These are phyloP conservation scores for Dendroctonus valens DNA, from an alignment of 1,140 invertebrate genomes.

Conservation along the genomic window DNA sequence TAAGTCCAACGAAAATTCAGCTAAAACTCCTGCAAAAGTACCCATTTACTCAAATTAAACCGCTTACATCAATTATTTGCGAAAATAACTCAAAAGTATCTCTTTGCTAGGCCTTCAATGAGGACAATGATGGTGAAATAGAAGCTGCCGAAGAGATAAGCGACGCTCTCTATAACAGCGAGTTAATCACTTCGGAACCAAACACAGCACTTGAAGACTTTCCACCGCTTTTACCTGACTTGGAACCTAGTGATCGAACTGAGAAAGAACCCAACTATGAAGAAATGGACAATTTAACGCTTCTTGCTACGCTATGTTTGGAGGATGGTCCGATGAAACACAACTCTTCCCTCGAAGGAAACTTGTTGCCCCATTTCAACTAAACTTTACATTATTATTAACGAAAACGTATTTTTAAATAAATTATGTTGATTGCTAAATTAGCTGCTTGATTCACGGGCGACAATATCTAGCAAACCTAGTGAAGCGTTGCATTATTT, in stretches of 20 bases:
- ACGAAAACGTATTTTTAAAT: no score
- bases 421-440: no score
- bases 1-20: no score
- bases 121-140: conserved; percentile 15
- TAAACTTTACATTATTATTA: neutral
- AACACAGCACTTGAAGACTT: conserved; percentile 22
- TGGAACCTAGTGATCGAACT: conserved; percentile 16
- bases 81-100: neutral
- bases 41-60: no score
- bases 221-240: conserved; percentile 36
- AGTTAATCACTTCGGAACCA: conserved; percentile 4
- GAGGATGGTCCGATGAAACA: conserved; percentile 33
- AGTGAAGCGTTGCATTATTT: no score
- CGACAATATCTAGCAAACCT: no score
- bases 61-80: no score
- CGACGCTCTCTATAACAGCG: neutral
- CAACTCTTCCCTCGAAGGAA: neutral
- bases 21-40: no score
- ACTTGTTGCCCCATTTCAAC: conserved; percentile 10
- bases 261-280: conserved; percentile 47
- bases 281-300: conserved; percentile 48
- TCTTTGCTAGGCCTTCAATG: conserved; percentile 7
- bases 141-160: conserved; percentile 39
- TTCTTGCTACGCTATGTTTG: conserved; percentile 45
- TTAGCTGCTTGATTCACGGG: no score